phyloP scores from a whole-genome alignment of 2,888 invertebrate species.

The Mayetiola destructor region DNA sequence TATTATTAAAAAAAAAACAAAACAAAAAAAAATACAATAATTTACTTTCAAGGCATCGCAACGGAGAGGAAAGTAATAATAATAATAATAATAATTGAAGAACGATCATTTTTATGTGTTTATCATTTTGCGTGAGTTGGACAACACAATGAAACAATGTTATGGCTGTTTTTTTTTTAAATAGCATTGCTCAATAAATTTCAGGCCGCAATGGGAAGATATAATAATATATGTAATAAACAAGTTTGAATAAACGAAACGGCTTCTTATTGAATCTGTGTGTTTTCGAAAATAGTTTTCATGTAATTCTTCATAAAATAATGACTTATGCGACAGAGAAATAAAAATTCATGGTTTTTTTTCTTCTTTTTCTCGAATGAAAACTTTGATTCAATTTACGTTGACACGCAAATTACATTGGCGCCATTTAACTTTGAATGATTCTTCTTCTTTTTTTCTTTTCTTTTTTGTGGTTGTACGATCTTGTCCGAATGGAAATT shows the following conservation, averaged over 20 bases:
- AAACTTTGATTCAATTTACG: constrained; percentile 5
- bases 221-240: too few relatives aligned
- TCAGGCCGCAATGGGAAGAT: background rate
- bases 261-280: background rate
- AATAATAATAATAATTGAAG: too few relatives aligned
- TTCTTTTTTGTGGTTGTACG: background rate
- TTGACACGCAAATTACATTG: constrained; percentile 1
- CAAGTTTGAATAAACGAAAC: background rate
- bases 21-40: too few relatives aligned
- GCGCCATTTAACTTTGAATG: background rate
- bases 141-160: too few relatives aligned
- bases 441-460: background rate
- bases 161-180: constrained; percentile 3
- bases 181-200: constrained; percentile 2
- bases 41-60: too few relatives aligned
- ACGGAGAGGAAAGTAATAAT: too few relatives aligned
- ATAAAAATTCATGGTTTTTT: too few relatives aligned
- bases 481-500: background rate
- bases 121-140: too few relatives aligned
- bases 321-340: too few relatives aligned
- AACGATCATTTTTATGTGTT: too few relatives aligned
- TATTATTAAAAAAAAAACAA: too few relatives aligned
- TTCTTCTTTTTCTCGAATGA: background rate
- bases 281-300: background rate
- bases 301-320: too few relatives aligned